Evolutionary conservation across 2,113 vertebrate genomes (phyloP).

Genomic region (Sinocyclocheilus anophthalmus): DNA sequence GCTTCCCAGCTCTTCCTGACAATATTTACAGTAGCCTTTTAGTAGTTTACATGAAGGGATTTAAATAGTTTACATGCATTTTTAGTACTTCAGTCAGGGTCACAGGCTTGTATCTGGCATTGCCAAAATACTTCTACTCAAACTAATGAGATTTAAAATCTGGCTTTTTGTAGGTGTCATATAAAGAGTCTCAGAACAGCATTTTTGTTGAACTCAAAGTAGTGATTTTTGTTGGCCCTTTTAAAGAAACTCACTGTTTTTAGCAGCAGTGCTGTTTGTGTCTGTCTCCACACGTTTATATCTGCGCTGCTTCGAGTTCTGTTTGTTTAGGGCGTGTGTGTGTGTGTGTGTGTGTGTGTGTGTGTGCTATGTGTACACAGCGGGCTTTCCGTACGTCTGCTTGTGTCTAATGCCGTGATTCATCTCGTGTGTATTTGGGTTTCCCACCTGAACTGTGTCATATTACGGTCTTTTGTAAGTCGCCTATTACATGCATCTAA

Average conservation of each 20-base stretch:
- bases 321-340: constrained; percentile 51
- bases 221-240: neutral
- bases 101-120: too few relatives aligned
- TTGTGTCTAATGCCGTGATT: constrained; percentile 50
- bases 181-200: neutral
- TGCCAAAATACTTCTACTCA: neutral
- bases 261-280: constrained; percentile 4
- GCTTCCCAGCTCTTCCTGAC: neutral
- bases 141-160: neutral
- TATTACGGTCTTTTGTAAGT: constrained; percentile 52
- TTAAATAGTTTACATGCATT: constrained; percentile 23
- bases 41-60: neutral
- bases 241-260: neutral
- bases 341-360: constrained; percentile 13
- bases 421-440: constrained; percentile 43
- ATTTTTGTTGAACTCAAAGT: neutral
- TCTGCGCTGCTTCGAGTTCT: constrained; percentile 19
- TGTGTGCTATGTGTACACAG: neutral
- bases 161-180: neutral
- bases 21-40: constrained; percentile 22
- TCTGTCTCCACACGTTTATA: constrained; percentile 27
- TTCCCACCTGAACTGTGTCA: constrained; percentile 52
- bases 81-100: neutral
- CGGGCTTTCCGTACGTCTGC: constrained; percentile 9
- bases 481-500: constrained; percentile 47